Evolutionary conservation across 1,140 invertebrate species (phyloP).

Genomic region (Aphelenchoides besseyi): DNA sequence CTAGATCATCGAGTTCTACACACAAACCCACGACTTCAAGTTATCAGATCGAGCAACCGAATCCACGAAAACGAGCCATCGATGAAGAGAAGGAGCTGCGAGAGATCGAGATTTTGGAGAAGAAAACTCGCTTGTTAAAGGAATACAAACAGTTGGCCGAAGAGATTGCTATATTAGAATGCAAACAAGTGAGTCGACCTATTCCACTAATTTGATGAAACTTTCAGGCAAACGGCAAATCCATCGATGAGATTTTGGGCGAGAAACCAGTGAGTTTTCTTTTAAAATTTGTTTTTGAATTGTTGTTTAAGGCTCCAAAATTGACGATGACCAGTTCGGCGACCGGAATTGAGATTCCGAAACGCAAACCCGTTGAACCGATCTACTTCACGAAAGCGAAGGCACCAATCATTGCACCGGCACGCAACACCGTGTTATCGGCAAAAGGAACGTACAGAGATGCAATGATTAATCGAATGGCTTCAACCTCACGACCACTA

Average conservation of each 20-base stretch:
- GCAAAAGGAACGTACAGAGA: neutral
- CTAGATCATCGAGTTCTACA: neutral
- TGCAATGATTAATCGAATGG: neutral
- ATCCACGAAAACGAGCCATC: neutral
- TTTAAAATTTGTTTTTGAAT: too few species aligned
- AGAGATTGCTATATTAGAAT: neutral
- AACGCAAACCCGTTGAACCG: too few species aligned
- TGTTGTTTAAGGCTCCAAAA: too few species aligned
- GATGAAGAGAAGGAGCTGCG: neutral
- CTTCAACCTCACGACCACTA: neutral
- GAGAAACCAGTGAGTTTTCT: neutral
- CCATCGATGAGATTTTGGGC: neutral
- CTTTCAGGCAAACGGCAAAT: neutral
- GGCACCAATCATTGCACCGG: neutral
- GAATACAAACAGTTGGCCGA: conserved; percentile 12
- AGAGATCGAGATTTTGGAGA: conserved; percentile 1
- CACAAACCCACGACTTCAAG: neutral
- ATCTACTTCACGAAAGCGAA: too few species aligned
- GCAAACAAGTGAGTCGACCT: neutral
- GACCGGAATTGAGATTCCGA: too few species aligned
- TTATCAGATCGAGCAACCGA: neutral
- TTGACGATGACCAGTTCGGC: too few species aligned
- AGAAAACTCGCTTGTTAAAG: neutral
- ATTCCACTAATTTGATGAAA: neutral
- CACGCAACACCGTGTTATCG: neutral